phyloP scores from a whole-genome alignment of 2,113 vertebrate species.

The Scomber japonicus region DNA sequence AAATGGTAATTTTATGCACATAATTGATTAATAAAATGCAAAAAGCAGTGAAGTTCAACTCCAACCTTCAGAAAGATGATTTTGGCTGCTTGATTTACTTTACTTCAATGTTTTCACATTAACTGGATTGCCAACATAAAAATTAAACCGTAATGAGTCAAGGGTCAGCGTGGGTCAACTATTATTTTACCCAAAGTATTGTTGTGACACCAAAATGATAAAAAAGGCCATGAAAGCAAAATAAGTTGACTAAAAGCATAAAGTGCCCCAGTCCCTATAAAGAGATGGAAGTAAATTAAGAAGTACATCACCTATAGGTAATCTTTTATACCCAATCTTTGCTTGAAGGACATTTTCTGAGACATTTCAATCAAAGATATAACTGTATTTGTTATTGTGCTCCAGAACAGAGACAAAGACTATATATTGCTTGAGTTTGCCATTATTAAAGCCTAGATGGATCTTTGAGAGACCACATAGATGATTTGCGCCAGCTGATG shows the following conservation, averaged over 20 bases:
- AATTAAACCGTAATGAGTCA: background rate
- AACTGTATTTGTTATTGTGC: background rate
- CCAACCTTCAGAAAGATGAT: background rate
- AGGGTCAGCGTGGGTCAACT: background rate
- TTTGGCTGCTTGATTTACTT: background rate
- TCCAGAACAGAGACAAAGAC: background rate
- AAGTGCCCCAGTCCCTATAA: background rate
- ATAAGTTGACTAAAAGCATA: background rate
- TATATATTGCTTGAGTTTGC: constrained; percentile 16
- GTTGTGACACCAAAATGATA: background rate
- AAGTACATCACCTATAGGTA: background rate
- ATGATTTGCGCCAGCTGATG: constrained; percentile 48
- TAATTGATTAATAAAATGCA: no score
- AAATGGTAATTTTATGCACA: no score
- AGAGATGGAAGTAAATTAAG: background rate
- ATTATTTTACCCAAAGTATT: no score
- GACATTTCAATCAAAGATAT: constrained; percentile 1
- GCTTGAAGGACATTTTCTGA: constrained; percentile 1
- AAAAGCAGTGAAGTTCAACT: no score
- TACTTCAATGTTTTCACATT: background rate
- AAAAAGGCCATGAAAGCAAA: background rate
- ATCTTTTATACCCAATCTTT: background rate
- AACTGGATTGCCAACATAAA: background rate
- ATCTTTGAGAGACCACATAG: constrained; percentile 47
- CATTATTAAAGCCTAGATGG: constrained; percentile 5